A percentile compares a stretch with the other conserved stretches of the same genome.
These are phyloP conservation scores for Drosophila albomicans DNA, from an alignment of 1,140 invertebrate species.

Conservation along the genomic window DNA sequence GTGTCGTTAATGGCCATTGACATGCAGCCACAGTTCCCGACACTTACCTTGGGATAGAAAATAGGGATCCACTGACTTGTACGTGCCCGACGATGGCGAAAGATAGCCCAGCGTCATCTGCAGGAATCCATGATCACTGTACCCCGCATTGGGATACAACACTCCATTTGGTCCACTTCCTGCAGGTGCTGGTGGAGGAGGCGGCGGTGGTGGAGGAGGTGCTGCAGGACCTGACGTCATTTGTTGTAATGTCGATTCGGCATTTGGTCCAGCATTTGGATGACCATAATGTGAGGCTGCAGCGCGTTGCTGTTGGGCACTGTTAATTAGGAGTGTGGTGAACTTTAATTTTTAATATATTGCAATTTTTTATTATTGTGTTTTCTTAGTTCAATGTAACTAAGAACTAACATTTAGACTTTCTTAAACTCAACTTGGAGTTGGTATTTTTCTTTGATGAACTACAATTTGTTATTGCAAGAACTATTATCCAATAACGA, in stretches of 20 bases:
- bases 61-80: conserved; percentile 89
- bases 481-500: no score
- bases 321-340: not conserved
- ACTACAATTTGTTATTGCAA: no score
- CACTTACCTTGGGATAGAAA: conserved; percentile 88
- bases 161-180: conserved; percentile 49
- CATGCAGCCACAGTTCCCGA: conserved; percentile 3
- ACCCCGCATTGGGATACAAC: conserved; percentile 85
- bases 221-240: conserved; percentile 54
- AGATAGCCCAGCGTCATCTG: conserved; percentile 89
- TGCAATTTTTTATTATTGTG: no score
- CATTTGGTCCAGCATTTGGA: not conserved
- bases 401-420: no score
- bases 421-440: no score
- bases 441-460: no score
- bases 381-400: no score
- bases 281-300: conserved; percentile 33
- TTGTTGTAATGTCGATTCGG: conserved; percentile 6
- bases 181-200: conserved; percentile 86
- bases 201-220: conserved; percentile 87
- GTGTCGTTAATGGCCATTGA: conserved; percentile 69
- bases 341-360: not conserved
- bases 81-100: conserved; percentile 87
- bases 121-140: conserved; percentile 86
- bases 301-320: conserved; percentile 35